Evolutionary conservation across 2,888 invertebrate genomes (phyloP), one percentile per base, ranked within the genome.

Genomic region (Autographa pulchrina): DNA sequence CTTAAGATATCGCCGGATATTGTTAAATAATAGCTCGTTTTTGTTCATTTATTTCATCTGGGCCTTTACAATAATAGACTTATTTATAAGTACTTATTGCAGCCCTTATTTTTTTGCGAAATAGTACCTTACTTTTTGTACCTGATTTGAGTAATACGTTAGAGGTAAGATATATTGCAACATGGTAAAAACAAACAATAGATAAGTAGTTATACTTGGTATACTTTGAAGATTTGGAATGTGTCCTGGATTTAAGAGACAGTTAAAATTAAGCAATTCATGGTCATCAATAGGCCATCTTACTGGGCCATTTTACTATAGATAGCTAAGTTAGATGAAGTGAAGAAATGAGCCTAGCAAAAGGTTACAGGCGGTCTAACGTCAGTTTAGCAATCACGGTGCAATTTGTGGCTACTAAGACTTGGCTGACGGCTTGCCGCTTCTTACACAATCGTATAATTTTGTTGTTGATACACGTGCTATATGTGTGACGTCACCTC

Each of bases 21-120:
- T 80, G 69, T 83, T 86, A 77, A 82, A 84, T 85, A 85, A 87
- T 85, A 83, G 68, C 56, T 52, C 65, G 41, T 71, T 73, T 75
- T 59, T 65, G 63, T 48, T 14, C 38, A 68, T 65, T 75, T 68
- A 43, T 58, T 70, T 70, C 4, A 56, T 11, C 25, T 62, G 61
- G 63, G 38, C 60, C 0, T n/a, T n/a, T 48, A 48, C 48, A n/a
- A n/a, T 48, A n/a, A 48, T n/a, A n/a, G 48, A n/a, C 6, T 48
- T 1, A 9, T 41, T 41, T n/a, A n/a, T 16, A 41, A 41, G 41
- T 13, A 41, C 41, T 14, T 11, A 13, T 3, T 35, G 35, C 38
- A 7, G n/a, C 48, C 48, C 48, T 48, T 43, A 43, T 16, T 16
- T 43, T 38, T 43, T 43, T 35, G 8, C 0, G 35, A 43, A 43